Evolutionary conservation across 2,113 vertebrate genomes (phyloP).

Genomic region (Bostrychus sinensis): DNA sequence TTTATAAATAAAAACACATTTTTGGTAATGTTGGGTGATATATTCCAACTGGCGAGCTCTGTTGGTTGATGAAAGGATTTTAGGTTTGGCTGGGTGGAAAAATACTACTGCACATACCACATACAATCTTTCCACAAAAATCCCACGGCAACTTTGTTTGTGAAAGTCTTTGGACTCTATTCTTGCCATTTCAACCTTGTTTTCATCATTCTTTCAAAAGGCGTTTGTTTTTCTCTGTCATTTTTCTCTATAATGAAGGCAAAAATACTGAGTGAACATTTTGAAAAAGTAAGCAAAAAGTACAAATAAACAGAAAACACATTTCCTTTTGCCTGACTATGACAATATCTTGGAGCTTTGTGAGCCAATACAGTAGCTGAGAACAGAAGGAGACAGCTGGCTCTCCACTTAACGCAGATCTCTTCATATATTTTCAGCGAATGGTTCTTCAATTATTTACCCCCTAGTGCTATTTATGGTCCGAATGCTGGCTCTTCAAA

Average conservation of each 20-base stretch:
- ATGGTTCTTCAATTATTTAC: constrained; percentile 72
- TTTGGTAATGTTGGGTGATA: too few relatives aligned
- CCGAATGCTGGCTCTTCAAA: constrained; percentile 71
- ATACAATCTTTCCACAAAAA: neutral
- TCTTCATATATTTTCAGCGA: constrained; percentile 63
- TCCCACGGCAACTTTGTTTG: neutral
- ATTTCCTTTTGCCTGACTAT: neutral
- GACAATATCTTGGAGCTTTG: neutral
- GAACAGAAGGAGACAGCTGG: constrained; percentile 28
- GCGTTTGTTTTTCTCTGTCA: neutral
- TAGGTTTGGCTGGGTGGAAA: neutral
- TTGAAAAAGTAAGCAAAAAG: neutral
- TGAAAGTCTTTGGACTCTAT: neutral
- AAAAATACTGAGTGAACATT: constrained; percentile 5
- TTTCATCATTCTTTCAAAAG: neutral
- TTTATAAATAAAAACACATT: too few relatives aligned
- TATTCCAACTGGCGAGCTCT: neutral
- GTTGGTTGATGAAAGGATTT: neutral
- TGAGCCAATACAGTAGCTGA: neutral
- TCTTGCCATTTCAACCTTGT: neutral
- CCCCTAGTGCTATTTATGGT: constrained; percentile 64
- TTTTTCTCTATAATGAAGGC: constrained; percentile 2
- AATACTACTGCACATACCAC: neutral
- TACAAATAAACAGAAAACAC: neutral
- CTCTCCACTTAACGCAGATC: constrained; percentile 16